Conservation (phyloP, 2,797 vertebrate genomes). For the Sorex maritimensis region DNA sequence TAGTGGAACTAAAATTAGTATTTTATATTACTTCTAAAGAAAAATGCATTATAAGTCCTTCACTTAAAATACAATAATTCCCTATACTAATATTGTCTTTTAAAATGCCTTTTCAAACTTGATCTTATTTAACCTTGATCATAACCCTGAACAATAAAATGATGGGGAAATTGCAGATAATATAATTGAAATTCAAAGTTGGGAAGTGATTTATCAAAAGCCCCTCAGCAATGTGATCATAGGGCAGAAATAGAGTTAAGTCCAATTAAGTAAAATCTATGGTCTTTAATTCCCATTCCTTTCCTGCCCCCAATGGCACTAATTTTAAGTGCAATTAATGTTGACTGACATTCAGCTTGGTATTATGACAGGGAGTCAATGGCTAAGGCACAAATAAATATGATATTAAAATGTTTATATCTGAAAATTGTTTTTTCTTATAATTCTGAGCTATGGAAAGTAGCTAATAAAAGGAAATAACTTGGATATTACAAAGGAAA, state of each 20-base stretch:
- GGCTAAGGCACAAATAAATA: not conserved
- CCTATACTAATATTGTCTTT: slow-evolving; percentile 20
- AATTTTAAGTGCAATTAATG: slow-evolving; percentile 24
- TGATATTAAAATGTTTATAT: not conserved
- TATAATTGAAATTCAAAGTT: slow-evolving; percentile 7
- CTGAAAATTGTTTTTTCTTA: not conserved
- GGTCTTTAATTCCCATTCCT: not conserved
- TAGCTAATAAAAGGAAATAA: not conserved
- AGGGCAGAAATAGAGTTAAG: not conserved
- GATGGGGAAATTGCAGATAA: not conserved
- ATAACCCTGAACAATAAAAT: not conserved
- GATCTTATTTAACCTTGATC: not conserved
- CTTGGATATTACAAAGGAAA: not conserved
- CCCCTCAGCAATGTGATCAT: not conserved
- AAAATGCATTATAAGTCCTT: not conserved
- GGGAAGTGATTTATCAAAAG: not conserved
- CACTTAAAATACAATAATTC: slow-evolving; percentile 7
- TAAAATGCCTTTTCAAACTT: not conserved
- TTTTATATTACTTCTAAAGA: slow-evolving; percentile 8
- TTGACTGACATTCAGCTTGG: not conserved
- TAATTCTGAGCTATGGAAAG: not conserved
- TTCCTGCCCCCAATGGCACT: too few species aligned
- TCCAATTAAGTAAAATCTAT: slow-evolving; percentile 13
- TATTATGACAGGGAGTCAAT: not conserved
- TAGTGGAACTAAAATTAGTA: slow-evolving; percentile 17